phyloP scores from a whole-genome alignment of 2,888 invertebrate species.

The Aporophyla nigra region DNA sequence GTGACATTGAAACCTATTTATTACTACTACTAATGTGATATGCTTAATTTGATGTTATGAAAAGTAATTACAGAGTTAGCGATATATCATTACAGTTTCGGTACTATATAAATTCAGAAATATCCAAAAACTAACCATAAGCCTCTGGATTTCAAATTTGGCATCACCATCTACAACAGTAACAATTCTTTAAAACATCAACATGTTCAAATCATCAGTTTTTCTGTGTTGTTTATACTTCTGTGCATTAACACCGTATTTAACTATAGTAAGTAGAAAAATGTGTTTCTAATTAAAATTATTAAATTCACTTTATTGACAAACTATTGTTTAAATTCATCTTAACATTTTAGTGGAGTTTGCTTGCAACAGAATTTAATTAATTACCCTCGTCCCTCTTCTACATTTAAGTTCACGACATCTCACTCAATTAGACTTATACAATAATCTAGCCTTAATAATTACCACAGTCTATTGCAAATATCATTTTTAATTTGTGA shows the following conservation, averaged over 20 bases:
- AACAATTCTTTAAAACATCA: conserved; percentile 29
- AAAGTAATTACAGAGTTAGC: conserved; percentile 58
- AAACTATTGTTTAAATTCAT: background rate
- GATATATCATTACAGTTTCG: conserved; percentile 56
- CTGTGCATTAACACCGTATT: conserved; percentile 70
- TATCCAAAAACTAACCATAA: conserved; percentile 50
- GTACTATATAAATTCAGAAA: conserved; percentile 68
- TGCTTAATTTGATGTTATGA: conserved; percentile 53
- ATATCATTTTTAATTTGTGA: background rate
- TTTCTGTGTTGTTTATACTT: conserved; percentile 70
- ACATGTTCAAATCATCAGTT: conserved; percentile 73
- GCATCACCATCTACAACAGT: conserved; percentile 19
- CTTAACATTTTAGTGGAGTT: no score
- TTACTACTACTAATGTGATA: conserved; percentile 50
- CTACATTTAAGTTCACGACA: background rate
- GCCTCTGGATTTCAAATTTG: conserved; percentile 41
- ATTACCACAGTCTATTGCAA: background rate
- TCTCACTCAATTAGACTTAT: background rate
- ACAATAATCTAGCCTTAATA: background rate
- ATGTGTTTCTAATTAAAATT: background rate
- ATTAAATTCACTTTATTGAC: background rate
- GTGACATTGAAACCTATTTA: conserved; percentile 44
- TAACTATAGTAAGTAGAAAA: conserved; percentile 72
- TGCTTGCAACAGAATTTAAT: background rate
- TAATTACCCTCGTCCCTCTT: background rate